Conservation (phyloP, 2,888 invertebrate genomes). For the Sclerodermus sp. region DNA sequence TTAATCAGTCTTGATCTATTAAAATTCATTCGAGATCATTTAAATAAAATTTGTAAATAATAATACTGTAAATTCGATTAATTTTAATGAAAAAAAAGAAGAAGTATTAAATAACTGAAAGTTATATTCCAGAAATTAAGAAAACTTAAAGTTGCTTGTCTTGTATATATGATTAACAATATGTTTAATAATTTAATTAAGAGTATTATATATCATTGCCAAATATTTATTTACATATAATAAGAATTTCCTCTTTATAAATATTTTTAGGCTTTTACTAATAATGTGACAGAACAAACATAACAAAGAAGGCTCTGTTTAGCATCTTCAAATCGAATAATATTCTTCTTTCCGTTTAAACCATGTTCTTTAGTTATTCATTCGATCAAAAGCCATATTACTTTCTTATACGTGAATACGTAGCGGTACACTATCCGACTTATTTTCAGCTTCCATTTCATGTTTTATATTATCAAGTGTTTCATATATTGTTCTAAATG, state of each 20-base stretch:
- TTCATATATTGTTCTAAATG: conserved; percentile 80
- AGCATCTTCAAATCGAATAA: conserved; percentile 22
- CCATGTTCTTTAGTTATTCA: no score
- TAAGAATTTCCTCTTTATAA: conserved; percentile 16
- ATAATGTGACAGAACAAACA: conserved; percentile 29
- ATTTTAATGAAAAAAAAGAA: neutral
- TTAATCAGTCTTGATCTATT: no score
- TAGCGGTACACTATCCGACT: conserved; percentile 47
- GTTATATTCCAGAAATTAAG: no score
- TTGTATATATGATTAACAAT: no score
- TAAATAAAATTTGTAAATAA: no score
- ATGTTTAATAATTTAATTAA: no score
- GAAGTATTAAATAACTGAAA: neutral
- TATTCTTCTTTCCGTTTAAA: conserved; percentile 13
- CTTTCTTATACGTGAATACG: conserved; percentile 50
- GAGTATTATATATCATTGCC: conserved; percentile 11
- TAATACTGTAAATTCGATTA: neutral
- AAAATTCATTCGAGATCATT: no score
- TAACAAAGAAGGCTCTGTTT: conserved; percentile 25
- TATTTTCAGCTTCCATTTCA: conserved; percentile 53
- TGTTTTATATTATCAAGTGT: conserved; percentile 71
- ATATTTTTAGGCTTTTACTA: conserved; percentile 18
- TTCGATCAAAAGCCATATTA: no score
- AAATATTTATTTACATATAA: conserved; percentile 8
- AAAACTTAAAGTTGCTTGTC: no score